These are phyloP conservation scores for Dasyurus viverrinus DNA, from an alignment of 2,113 vertebrate genomes.

Conservation along the genomic window DNA sequence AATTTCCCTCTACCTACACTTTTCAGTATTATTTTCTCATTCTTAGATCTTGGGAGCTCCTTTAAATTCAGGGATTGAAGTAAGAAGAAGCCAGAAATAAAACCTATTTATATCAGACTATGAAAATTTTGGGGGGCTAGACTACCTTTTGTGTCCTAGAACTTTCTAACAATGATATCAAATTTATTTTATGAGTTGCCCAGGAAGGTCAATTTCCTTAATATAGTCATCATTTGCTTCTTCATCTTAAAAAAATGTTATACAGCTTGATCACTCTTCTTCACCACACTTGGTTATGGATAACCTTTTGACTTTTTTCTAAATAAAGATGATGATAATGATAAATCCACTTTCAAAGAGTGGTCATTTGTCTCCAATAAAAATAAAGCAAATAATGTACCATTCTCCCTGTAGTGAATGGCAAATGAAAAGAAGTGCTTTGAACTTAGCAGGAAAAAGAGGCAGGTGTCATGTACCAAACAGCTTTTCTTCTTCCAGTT, in stretches of 20 bases:
- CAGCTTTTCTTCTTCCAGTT: background rate
- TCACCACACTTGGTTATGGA: constrained; percentile 64
- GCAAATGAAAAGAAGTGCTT: constrained; percentile 46
- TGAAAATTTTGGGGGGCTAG: background rate
- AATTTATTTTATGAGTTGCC: constrained; percentile 52
- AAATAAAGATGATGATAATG: constrained; percentile 31
- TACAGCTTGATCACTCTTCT: constrained; percentile 54
- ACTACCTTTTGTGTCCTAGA: background rate
- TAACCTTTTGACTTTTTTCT: constrained; percentile 68
- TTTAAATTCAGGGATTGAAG: constrained; percentile 47
- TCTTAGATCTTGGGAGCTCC: background rate
- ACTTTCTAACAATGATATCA: constrained; percentile 60
- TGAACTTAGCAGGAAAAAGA: background rate
- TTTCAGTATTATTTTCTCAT: constrained; percentile 23
- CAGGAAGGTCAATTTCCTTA: constrained; percentile 50
- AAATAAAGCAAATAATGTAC: constrained; percentile 65
- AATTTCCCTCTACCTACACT: constrained; percentile 1
- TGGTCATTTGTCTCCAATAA: constrained; percentile 56
- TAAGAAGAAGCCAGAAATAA: constrained; percentile 33
- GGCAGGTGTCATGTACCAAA: background rate
- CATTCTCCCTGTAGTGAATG: constrained; percentile 54
- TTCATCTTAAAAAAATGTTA: constrained; percentile 49
- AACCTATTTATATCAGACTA: background rate
- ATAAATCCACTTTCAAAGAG: constrained; percentile 72
- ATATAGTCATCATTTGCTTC: constrained; percentile 39